These are phyloP conservation scores for Saguinus imperator DNA, from an alignment of 2,113 vertebrate species.

Conservation along the genomic window DNA sequence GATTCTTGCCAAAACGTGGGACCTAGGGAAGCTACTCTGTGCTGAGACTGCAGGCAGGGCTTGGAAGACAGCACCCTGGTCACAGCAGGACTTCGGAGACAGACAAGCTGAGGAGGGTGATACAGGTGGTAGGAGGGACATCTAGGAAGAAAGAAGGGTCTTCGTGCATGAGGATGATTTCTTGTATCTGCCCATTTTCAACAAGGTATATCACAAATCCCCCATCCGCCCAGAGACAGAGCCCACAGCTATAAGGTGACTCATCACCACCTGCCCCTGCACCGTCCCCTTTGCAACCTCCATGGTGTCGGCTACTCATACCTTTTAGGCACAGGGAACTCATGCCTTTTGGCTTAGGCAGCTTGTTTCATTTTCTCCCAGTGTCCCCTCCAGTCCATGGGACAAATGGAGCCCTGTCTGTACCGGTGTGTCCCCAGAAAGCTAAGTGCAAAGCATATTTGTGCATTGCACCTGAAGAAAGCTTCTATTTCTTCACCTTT, in stretches of 20 bases:
- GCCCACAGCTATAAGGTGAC: neutral
- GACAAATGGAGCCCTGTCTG: neutral
- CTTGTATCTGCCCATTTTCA: neutral
- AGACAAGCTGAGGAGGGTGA: neutral
- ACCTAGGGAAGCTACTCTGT: neutral
- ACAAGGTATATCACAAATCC: neutral
- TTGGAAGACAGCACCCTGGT: neutral
- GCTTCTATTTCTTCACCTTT: neutral
- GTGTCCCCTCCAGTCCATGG: neutral
- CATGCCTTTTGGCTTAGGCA: no score
- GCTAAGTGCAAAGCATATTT: neutral
- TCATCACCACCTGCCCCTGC: accelerated
- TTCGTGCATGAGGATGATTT: neutral
- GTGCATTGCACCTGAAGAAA: neutral
- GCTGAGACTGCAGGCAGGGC: neutral
- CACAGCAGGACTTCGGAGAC: neutral
- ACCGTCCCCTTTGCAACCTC: neutral
- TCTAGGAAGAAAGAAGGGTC: neutral
- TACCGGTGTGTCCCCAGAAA: neutral
- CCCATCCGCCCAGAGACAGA: neutral
- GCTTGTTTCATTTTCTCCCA: neutral
- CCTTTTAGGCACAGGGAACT: neutral
- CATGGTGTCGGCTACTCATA: accelerated
- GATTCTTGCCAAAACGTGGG: neutral
- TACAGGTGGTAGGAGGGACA: neutral